Percentiles rank a stretch among this genome's conserved stretches.
Conservation (phyloP, 2,797 vertebrate genomes). For the Sebastes aleutianus region DNA sequence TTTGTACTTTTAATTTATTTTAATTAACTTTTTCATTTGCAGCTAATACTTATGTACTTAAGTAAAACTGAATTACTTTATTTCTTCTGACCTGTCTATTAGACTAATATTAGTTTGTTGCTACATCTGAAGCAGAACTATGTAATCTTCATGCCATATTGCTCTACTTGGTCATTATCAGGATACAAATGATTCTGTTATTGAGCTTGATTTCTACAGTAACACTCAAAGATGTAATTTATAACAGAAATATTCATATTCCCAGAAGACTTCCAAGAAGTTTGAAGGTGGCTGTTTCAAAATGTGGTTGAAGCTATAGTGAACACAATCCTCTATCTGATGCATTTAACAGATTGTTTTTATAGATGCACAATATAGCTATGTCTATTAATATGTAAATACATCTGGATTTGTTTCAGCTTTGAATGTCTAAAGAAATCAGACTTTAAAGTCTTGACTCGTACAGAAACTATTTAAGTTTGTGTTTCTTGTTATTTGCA, state of each 20-base stretch:
- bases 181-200: neutral
- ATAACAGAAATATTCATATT: neutral
- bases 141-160: neutral
- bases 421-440: neutral
- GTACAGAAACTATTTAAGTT: neutral
- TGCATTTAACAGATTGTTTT: neutral
- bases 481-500: slow-evolving; percentile 27
- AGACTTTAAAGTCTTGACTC: neutral
- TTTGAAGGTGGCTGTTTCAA: neutral
- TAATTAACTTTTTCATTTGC: neutral
- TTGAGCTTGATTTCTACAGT: neutral
- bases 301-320: neutral
- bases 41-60: neutral
- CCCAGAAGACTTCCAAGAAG: neutral
- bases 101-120: neutral
- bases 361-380: neutral
- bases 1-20: neutral
- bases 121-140: neutral
- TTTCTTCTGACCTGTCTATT: neutral
- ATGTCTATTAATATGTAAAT: neutral
- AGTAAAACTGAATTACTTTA: neutral
- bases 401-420: neutral
- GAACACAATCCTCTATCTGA: neutral
- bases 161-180: neutral
- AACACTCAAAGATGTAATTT: neutral